Conservation (phyloP, 2,113 vertebrate genomes). For the Rostratula benghalensis region DNA sequence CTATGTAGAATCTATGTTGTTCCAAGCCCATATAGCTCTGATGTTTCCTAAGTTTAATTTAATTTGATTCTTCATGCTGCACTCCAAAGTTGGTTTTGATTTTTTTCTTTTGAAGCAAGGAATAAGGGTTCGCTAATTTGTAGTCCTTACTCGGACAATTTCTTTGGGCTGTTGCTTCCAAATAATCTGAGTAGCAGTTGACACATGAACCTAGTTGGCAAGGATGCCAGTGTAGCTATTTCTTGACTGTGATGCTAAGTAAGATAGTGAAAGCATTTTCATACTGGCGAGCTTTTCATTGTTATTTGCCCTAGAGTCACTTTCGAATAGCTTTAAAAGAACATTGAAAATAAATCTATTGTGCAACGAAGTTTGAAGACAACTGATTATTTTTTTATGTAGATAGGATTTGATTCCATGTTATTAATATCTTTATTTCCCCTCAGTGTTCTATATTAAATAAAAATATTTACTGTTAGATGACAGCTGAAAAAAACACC, state of each 20-base stretch:
- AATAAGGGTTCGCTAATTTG: conserved; percentile 33
- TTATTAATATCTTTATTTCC: background rate
- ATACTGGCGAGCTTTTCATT: conserved; percentile 16
- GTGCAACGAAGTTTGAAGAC: background rate
- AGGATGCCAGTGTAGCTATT: conserved; percentile 33
- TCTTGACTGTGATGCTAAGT: conserved; percentile 25
- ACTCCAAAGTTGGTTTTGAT: background rate
- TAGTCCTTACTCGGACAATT: conserved; percentile 21
- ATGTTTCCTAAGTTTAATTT: conserved; percentile 39
- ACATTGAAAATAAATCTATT: conserved; percentile 11
- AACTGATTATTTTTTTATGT: background rate
- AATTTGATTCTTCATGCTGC: background rate
- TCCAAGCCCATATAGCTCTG: background rate
- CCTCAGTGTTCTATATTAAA: conserved; percentile 15
- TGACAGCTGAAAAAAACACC: background rate
- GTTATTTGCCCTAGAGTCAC: conserved; percentile 39
- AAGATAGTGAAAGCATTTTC: conserved; percentile 29
- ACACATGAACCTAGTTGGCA: conserved; percentile 49
- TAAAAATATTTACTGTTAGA: background rate
- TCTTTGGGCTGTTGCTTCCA: conserved; percentile 26
- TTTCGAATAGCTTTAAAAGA: conserved; percentile 53
- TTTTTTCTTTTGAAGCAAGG: conserved; percentile 33
- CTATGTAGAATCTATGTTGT: background rate
- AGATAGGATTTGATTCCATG: background rate
- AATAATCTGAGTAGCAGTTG: conserved; percentile 3